A percentile compares a stretch with the other conserved stretches of the same genome.
Evolutionary conservation across 2,113 vertebrate genomes (phyloP).

Genomic region (Rhodinocichla rosea): DNA sequence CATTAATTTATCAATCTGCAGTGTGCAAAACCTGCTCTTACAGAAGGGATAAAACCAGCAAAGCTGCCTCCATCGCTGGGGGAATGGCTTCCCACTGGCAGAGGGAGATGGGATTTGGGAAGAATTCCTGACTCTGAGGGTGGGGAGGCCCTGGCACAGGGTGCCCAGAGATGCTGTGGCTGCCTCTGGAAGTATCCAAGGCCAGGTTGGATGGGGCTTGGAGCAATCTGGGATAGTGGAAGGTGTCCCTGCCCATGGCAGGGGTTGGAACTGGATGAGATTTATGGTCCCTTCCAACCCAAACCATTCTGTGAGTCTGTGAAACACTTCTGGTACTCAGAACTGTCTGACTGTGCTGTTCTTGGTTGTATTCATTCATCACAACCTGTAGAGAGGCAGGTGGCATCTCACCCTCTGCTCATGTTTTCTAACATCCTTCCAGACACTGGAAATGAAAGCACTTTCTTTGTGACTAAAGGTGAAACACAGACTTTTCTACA

Average conservation of each 20-base stretch:
- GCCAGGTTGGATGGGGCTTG: rapidly evolving
- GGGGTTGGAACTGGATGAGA: rapidly evolving
- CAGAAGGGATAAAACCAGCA: rapidly evolving
- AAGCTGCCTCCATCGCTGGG: neutral
- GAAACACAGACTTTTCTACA: neutral
- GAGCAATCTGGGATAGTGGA: rapidly evolving
- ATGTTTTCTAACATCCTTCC: neutral
- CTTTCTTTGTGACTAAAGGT: neutral
- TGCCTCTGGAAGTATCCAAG: rapidly evolving
- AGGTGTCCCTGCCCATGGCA: neutral
- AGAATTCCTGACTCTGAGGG: neutral
- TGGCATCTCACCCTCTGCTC: neutral
- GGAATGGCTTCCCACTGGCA: neutral
- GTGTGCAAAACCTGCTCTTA: neutral
- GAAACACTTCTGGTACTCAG: neutral
- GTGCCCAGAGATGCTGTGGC: neutral
- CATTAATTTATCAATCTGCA: neutral
- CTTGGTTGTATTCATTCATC: neutral
- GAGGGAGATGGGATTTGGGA: neutral
- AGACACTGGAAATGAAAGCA: neutral
- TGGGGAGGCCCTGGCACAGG: rapidly evolving
- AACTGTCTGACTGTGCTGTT: neutral
- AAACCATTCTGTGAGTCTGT: neutral
- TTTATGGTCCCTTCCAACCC: neutral
- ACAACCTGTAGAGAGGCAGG: neutral